Conservation (phyloP, 2,797 vertebrate species). For the Clamator glandarius region DNA sequence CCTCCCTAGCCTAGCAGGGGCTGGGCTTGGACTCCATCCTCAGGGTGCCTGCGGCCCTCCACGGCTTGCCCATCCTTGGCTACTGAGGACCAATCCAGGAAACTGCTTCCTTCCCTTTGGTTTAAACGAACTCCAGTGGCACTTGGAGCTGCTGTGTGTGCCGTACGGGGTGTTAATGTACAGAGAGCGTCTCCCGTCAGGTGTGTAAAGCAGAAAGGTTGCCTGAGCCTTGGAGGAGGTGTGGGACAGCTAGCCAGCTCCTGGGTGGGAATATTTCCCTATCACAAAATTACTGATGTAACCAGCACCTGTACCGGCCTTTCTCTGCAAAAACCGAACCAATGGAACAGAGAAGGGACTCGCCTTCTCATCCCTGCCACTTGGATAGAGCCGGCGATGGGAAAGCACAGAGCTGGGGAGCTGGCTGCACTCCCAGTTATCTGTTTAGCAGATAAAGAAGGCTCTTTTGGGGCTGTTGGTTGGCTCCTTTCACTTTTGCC, state of each 20-base stretch:
- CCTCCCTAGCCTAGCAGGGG: too few species aligned
- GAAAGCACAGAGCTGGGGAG: neutral
- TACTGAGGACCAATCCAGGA: neutral
- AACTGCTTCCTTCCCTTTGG: neutral
- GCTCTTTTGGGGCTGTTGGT: neutral
- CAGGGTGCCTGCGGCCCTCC: neutral
- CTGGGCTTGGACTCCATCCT: too few species aligned
- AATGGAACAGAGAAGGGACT: rapidly evolving
- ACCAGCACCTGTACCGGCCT: neutral
- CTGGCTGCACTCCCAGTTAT: neutral
- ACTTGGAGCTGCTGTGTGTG: neutral
- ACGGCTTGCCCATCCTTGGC: neutral
- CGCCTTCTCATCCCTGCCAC: neutral
- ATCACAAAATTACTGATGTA: neutral
- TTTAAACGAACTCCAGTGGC: neutral
- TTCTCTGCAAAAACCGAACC: neutral
- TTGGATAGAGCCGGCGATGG: neutral
- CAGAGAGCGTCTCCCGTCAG: rapidly evolving
- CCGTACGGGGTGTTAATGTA: rapidly evolving
- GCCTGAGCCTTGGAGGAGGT: neutral
- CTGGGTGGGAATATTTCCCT: neutral
- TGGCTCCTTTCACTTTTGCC: neutral
- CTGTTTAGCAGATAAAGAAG: neutral
- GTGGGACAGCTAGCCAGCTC: neutral
- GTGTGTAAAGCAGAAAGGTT: neutral